Evolutionary conservation across 2,113 vertebrate genomes (phyloP), one percentile per base, ranked within the genome.

Genomic region (Campylomormyrus tamandua): DNA sequence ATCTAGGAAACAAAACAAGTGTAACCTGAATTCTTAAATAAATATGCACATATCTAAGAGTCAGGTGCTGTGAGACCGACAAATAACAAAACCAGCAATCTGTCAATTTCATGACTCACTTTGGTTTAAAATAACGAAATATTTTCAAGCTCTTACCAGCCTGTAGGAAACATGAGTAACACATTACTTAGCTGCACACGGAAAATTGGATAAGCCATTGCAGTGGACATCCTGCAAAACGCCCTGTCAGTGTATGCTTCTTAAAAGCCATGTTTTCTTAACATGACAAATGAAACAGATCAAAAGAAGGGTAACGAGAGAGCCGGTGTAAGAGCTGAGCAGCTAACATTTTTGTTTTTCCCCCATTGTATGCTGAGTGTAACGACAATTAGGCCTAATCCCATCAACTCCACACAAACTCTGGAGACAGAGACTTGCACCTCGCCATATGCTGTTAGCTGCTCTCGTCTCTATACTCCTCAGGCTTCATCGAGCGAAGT

Each of bases 231-330:
- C 45, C 45, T 86, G 24, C 7, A 50, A 50, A 85, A 49, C 15
- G 45, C 83, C 56, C 17, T 46, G 42, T 87, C 53, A 62, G 58
- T 48, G 31, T 84, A 87, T n/a, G 39, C 58, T 87, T 15, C 27
- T 66, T 90, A 31, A 39, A 62, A 49, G 27, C n/a, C 19, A 21
- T 87, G 56, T 90, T 66, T 83, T 84, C 50, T 56, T 46, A 56
- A 24, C 39, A 21, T 89, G 74, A 86, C 58, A 66, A 90, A 90
- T 35, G 17, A 83, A 66, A 42, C 83, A 66, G 39, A 86, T 45
- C 39, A 45, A 77, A 49, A 31, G 42, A 42, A 70, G 15, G 53
- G 87, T 27, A 9, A 9, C 24, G 9, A 66, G 49, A 27, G 86
- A 62, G 53, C 83, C 53, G n/a, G 19, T 19, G 17, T 42, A 19